A percentile compares a stretch with the other conserved stretches of the same genome.
Conservation (phyloP, 2,113 vertebrate species). For the Gallinago undulata region DNA sequence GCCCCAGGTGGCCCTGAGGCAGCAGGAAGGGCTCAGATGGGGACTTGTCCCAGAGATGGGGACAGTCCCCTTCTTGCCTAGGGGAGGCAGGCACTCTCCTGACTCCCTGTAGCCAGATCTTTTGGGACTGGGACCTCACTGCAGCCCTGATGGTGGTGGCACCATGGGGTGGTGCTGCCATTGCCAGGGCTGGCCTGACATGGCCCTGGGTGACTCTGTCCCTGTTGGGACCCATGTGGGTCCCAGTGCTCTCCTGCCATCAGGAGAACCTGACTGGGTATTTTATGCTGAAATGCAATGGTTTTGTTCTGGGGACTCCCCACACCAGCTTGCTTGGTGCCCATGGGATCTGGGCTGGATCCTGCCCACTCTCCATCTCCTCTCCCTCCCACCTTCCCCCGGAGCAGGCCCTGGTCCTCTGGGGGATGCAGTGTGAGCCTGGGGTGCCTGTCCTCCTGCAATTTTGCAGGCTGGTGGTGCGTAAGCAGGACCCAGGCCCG, state of each 20-base stretch:
- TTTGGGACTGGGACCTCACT: background rate
- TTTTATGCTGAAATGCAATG: background rate
- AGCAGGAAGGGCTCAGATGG: background rate
- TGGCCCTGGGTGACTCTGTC: background rate
- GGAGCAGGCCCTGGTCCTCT: background rate
- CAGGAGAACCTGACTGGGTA: background rate
- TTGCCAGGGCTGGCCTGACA: background rate
- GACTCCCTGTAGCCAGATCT: background rate
- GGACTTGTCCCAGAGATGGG: background rate
- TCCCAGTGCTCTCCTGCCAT: background rate
- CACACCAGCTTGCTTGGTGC: background rate
- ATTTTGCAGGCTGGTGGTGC: background rate
- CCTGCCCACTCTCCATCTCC: background rate
- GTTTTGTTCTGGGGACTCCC: background rate
- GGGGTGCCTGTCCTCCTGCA: accelerated
- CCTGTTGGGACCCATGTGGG: background rate
- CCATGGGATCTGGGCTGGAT: background rate
- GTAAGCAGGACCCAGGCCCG: background rate
- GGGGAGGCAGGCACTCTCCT: background rate
- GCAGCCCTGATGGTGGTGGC: background rate
- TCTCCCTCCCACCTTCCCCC: background rate
- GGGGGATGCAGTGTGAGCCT: background rate
- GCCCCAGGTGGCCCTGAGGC: background rate
- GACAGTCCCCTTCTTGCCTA: background rate
- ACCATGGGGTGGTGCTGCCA: background rate